A percentile compares a stretch with the other conserved stretches of the same genome.
Conservation (phyloP, 2,888 invertebrate species). For the Drosophila mercatorum region DNA sequence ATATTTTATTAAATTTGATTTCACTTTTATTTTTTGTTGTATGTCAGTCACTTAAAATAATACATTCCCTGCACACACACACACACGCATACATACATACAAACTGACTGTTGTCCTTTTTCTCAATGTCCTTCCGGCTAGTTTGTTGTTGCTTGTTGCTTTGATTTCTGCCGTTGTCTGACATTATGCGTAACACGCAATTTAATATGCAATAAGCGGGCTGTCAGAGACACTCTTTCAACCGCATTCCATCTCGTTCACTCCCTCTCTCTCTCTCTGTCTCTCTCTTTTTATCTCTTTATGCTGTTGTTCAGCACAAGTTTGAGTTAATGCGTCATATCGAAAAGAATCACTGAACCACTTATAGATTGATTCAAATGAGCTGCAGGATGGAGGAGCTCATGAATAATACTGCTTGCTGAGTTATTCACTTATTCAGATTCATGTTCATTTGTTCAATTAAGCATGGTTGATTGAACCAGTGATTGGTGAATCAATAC, state of each 20-base stretch:
- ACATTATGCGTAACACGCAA: conserved; percentile 47
- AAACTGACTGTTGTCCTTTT: conserved; percentile 20
- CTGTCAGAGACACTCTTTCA: conserved; percentile 63
- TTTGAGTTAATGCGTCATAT: background rate
- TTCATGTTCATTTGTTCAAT: background rate
- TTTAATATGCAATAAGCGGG: conserved; percentile 76
- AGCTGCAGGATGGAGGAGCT: background rate
- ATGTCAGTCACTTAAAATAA: conserved; percentile 22
- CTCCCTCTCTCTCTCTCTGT: background rate
- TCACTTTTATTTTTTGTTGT: conserved; percentile 15
- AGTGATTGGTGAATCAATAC: background rate
- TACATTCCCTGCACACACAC: conserved; percentile 2
- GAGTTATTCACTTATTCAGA: background rate
- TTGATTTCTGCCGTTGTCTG: conserved; percentile 47
- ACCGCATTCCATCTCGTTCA: background rate
- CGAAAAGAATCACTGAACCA: background rate
- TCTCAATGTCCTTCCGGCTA: conserved; percentile 57
- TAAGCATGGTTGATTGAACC: background rate
- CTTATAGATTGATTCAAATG: background rate
- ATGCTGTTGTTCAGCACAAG: background rate
- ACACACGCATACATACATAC: background rate
- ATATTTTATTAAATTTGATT: conserved; percentile 27
- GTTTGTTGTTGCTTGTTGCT: conserved; percentile 38
- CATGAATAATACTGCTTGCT: background rate
- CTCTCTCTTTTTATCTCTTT: background rate